Base-by-base conservation (phyloP, 2,888 invertebrate genomes). In the Syrista parreyssii region DNA sequence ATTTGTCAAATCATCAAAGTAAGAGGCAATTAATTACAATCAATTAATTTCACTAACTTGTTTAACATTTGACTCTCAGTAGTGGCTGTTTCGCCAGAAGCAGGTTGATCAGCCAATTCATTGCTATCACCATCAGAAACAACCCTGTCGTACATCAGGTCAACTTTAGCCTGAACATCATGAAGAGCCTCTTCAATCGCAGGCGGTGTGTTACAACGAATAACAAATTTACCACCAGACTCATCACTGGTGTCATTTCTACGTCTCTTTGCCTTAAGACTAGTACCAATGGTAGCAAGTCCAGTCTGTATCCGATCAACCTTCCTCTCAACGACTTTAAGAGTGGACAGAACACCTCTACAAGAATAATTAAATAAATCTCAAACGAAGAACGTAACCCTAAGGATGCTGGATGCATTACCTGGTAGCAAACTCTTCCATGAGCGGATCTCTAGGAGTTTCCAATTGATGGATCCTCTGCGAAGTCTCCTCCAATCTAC, bases 91-190 rank as follows among this genome's bases (percentile, higher is more conserved):
- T 76, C 77, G 12, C 75, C 33, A n/a, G 75, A 55, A 33, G 72
- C 75, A n/a, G 78, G 78, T 68, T 78, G 78, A 72, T 78, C 78
- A 12, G 31, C 34, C 69, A 78, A 35, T 30, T 78, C 78, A 72
- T 78, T 78, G 68, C 78, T 78, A 11, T 78, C 75, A 4, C 40
- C 23, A n/a, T 78, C 78, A 15, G 78, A 69, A 15, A 78, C 72
- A 12, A 78, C 75, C 68, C 87, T 90, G 84, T 92, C 92, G 80
- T 91, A 91, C 72, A 92, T 91, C n/a, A 91, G 85, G 82, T 92
- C 92, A 32, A 92, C 90, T 83, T 92, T 92, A 12, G 91, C 89
- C 1, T 92, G 88, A 30, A 92, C 88, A 80, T 92, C 92, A 32
- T 88, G 87, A n/a, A 92, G 81, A 68, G 91, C 79, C 40, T 91